Evolutionary conservation across 2,888 invertebrate genomes (phyloP).

Genomic region (Dasypogon diadema): DNA sequence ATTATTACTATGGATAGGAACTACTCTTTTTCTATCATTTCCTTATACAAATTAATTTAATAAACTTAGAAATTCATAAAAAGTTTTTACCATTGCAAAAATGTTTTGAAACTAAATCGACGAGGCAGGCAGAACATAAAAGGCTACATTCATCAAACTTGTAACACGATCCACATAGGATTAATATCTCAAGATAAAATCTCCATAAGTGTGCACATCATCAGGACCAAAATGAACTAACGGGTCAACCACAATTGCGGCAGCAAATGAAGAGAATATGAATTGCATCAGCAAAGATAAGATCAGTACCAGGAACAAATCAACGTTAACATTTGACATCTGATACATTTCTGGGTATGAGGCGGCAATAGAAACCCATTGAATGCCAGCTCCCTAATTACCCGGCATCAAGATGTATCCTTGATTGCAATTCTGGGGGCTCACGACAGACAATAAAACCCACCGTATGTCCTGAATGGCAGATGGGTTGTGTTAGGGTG

Average conservation of each 20-base stretch:
- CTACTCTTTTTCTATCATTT: too few species aligned
- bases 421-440: not conserved
- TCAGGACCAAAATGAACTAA: not conserved
- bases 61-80: too few species aligned
- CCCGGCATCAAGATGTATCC: constrained; percentile 24
- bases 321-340: constrained; percentile 45
- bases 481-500: constrained; percentile 20
- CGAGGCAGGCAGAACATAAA: too few species aligned
- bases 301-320: constrained; percentile 21
- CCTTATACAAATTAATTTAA: too few species aligned
- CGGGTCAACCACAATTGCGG: constrained; percentile 11
- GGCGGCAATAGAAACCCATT: constrained; percentile 21
- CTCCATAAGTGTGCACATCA: constrained; percentile 31
- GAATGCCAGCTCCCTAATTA: constrained; percentile 31
- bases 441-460: constrained; percentile 7
- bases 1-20: too few species aligned
- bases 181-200: constrained; percentile 27
- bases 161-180: constrained; percentile 23
- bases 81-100: too few species aligned
- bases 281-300: constrained; percentile 10
- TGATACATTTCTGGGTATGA: constrained; percentile 29
- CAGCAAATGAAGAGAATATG: not conserved
- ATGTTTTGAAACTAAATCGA: too few species aligned
- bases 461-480: constrained; percentile 39
- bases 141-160: too few species aligned